Evolutionary conservation across 2,888 invertebrate species (phyloP).

Genomic region (Agonopterix subpropinquella): DNA sequence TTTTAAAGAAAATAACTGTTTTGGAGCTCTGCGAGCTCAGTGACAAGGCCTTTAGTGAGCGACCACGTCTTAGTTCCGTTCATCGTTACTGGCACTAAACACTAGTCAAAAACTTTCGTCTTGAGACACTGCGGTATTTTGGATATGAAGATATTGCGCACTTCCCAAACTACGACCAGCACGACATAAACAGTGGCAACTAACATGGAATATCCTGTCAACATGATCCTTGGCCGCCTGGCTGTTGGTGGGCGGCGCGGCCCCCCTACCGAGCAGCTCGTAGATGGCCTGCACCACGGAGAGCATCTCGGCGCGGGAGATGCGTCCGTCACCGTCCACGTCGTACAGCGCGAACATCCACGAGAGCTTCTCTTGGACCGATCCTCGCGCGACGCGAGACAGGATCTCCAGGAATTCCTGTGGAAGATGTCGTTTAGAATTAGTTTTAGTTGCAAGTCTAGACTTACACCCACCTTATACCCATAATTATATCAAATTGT

Average conservation of each 20-base stretch:
- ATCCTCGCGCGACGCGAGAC: slow-evolving; percentile 89
- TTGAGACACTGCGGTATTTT: too few species aligned
- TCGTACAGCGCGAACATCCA: slow-evolving; percentile 94
- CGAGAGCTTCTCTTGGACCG: slow-evolving; percentile 88
- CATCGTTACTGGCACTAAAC: too few species aligned
- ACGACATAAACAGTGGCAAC: slow-evolving; percentile 20
- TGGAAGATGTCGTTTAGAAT: background rate
- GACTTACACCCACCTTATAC: too few species aligned
- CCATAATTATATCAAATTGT: too few species aligned
- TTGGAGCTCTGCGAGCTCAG: too few species aligned
- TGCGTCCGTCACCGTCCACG: slow-evolving; percentile 89
- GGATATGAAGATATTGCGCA: too few species aligned
- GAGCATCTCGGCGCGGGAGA: slow-evolving; percentile 89
- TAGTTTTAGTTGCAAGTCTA: background rate
- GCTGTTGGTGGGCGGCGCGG: slow-evolving; percentile 83
- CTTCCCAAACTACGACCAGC: too few species aligned
- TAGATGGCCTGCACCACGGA: slow-evolving; percentile 89
- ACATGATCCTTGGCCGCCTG: slow-evolving; percentile 88
- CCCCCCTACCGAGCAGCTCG: slow-evolving; percentile 88
- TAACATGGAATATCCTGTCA: slow-evolving; percentile 89
- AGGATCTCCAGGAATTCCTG: slow-evolving; percentile 91
- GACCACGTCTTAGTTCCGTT: too few species aligned
- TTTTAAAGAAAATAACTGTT: too few species aligned
- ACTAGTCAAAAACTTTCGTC: too few species aligned
- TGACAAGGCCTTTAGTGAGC: too few species aligned